A percentile compares a stretch with the other conserved stretches of the same genome.
Conservation (phyloP, 2,113 vertebrate species). For the Forbesichthys papilliferus region DNA sequence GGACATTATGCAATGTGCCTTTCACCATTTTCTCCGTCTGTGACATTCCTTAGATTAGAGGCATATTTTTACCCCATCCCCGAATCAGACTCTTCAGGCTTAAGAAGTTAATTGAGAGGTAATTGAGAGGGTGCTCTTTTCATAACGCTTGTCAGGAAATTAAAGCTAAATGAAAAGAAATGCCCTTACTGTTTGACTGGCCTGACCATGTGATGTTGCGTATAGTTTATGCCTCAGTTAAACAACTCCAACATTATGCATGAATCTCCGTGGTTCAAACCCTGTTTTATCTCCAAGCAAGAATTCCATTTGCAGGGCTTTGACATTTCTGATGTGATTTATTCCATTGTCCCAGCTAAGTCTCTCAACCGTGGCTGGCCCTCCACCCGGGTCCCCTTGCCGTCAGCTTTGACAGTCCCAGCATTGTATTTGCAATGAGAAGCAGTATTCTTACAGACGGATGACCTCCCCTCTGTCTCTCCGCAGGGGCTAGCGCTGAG, state of each 20-base stretch:
- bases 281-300: constrained; percentile 32
- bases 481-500: constrained; percentile 62
- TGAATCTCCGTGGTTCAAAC: constrained; percentile 38
- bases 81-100: constrained; percentile 22
- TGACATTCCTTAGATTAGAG: constrained; percentile 12
- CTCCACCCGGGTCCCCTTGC: constrained; percentile 46
- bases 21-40: constrained; percentile 21
- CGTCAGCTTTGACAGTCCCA: constrained; percentile 64
- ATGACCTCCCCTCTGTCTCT: constrained; percentile 66
- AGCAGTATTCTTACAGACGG: constrained; percentile 71
- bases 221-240: constrained; percentile 36
- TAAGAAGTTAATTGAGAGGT: constrained; percentile 35
- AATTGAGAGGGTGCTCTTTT: constrained; percentile 42
- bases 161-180: constrained; percentile 46
- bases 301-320: constrained; percentile 44
- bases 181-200: constrained; percentile 30
- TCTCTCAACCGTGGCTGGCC: constrained; percentile 50
- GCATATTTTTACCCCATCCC: constrained; percentile 23
- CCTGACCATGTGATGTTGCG: constrained; percentile 46
- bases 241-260: constrained; percentile 35
- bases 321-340: constrained; percentile 67
- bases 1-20: neutral
- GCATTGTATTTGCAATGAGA: constrained; percentile 73
- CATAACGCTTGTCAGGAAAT: constrained; percentile 50
- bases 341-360: constrained; percentile 58